Evolutionary conservation across 2,797 vertebrate genomes (phyloP), one percentile per base, ranked within the genome.

Genomic region (Rousettus madagascariensis): DNA sequence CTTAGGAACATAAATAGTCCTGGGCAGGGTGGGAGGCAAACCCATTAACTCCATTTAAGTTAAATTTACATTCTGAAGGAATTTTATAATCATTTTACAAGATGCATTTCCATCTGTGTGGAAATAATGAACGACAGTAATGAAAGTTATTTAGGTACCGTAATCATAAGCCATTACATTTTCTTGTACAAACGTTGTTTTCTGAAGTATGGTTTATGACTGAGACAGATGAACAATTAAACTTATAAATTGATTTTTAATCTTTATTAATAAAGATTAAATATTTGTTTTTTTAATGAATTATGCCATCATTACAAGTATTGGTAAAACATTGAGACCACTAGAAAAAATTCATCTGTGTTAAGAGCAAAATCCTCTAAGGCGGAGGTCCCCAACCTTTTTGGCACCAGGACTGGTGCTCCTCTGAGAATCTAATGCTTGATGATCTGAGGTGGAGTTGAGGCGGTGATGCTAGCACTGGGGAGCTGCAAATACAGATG

Each of bases 61-160:
- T 83, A 66, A 82, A 95, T 96, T 61, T 91, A 61, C 4, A 13
- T 36, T 71, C 22, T n/a, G 80, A 79, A 95, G 79, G 79, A 84
- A 94, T 91, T 36, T 61, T 2, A 0, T 65, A 16, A 57, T 96
- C 83, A 1, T 75, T 33, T 61, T 43, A 95, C 33, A 87, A 65
- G 96, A 90, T 91, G 43, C 71, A 72, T 53, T 41, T 0, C 43
- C 26, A 26, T 19, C 83, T 95, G 0, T 82, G 82, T 90, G 57
- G 41, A 97, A 94, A 66, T 0, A 86, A 61, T 1, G 1, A 92
- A 57, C 78, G 74, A 41, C 13, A 92, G 46, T 93, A 57, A 57
- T 55, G 55, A 96, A 97, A 78, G 10, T 0, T 15, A n/a, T 72
- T 83, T 66, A 59, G 84, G 92, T 95, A 24, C 28, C 49, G 72